Evolutionary conservation across 2,113 vertebrate genomes (phyloP), one percentile per base, ranked within the genome.

Genomic region (Xiphias gladius): DNA sequence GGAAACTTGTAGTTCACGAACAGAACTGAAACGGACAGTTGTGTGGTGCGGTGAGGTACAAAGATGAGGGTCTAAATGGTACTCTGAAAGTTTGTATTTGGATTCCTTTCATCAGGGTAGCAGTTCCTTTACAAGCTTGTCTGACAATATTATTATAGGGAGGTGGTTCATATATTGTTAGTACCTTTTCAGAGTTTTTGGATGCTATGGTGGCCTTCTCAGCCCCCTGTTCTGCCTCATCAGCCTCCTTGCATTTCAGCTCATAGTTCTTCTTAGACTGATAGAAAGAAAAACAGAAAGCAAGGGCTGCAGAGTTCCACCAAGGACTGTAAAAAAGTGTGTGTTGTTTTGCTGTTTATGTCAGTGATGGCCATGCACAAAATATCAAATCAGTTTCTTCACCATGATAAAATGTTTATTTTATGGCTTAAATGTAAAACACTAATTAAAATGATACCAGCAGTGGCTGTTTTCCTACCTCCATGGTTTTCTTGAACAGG

Each of bases 231-330:
- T 98, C 96, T 0, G 96, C 96, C 0, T 99, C 97, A 0, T 97
- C 96, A 0, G 97, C 95, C 0, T 98, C 98, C 66, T 70, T 96
- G 90, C 97, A 97, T 83, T 90, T 97, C 94, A 96, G 95, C 57
- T 98, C 96, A 0, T 98, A 98, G 0, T 30, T 94, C 91, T 95
- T 98, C 93, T 99, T 99, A 17, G 97, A 96, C 98, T 99, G 90
- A 6, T 4, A 16, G 12, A 89, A 70, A 67, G 3, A 76, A 28
- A 86, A 83, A 85, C 12, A 69, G 55, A 67, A 73, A 82, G 22
- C 20, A 62, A 26, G 32, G 5, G n/a, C 30, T 2, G n/a, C 13
- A 43, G 11, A 28, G 22, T 28, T 41, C 0, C 2, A 32, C 37
- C 9, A 43, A 43, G 12, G 41, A 43, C 41, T 13, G 41, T 13